Conservation (phyloP, 1,140 invertebrate species). For the Pectinophora gossypiella region DNA sequence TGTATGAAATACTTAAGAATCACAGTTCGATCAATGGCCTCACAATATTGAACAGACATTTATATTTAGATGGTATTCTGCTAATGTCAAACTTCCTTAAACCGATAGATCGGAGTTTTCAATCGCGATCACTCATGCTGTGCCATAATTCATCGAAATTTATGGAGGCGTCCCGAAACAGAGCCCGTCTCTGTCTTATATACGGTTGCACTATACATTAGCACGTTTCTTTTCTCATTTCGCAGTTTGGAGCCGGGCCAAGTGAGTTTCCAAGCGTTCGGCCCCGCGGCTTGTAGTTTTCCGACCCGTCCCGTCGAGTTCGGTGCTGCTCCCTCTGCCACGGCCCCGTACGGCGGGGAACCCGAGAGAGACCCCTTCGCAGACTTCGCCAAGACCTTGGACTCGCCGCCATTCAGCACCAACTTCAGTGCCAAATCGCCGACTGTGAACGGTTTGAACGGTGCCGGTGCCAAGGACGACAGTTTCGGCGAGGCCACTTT, state of each 20-base stretch:
- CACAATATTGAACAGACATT: slow-evolving; percentile 38
- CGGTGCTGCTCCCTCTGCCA: slow-evolving; percentile 52
- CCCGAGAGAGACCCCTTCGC: slow-evolving; percentile 48
- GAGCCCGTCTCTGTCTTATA: slow-evolving; percentile 57
- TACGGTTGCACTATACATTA: slow-evolving; percentile 57
- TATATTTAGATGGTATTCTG: slow-evolving; percentile 55
- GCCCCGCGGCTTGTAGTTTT: slow-evolving; percentile 68
- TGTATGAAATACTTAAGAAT: neutral
- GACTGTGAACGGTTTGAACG: slow-evolving; percentile 29
- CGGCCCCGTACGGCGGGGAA: slow-evolving; percentile 38
- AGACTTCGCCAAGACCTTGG: slow-evolving; percentile 32
- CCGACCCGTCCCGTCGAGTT: slow-evolving; percentile 61
- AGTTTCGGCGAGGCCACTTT: slow-evolving; percentile 63
- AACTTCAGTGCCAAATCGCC: slow-evolving; percentile 31
- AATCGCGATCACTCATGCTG: slow-evolving; percentile 55
- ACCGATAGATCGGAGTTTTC: slow-evolving; percentile 55
- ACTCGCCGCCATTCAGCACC: slow-evolving; percentile 42
- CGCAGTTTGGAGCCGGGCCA: slow-evolving; percentile 75
- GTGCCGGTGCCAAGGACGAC: slow-evolving; percentile 41
- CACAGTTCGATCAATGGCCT: neutral
- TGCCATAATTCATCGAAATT: slow-evolving; percentile 63
- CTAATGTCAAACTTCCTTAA: slow-evolving; percentile 56
- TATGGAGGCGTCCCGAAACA: slow-evolving; percentile 54
- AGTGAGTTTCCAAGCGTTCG: slow-evolving; percentile 71
- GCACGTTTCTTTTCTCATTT: slow-evolving; percentile 73